Evolutionary conservation across 1,140 invertebrate species (phyloP), one percentile per base, ranked within the genome.

Genomic region (Brachionus calyciflorus): DNA sequence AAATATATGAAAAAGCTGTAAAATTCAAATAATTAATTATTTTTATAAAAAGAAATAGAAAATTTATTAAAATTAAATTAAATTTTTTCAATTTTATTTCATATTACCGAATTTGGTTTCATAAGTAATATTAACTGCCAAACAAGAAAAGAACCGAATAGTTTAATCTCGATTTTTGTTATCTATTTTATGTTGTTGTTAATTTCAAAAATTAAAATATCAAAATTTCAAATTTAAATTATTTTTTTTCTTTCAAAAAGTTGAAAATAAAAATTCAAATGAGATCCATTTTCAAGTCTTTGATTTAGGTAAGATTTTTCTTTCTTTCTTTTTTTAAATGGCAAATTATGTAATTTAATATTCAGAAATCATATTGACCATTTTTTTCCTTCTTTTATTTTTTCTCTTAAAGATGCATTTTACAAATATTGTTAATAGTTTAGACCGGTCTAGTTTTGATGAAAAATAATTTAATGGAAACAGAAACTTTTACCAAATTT

Each of bases 391-490:
- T n/a, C n/a, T n/a, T n/a, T n/a, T n/a, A n/a, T n/a, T n/a, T n/a
- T n/a, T n/a, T n/a, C n/a, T n/a, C n/a, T n/a, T n/a, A n/a, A n/a
- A 60, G 55, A 60, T 37, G 28, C 28, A 60, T 14, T 60, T 60
- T 55, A 14, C 33, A 14, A 55, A 28, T 55, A 28, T 55, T 55
- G n/a, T 55, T 55, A 24, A 12, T 12, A 44, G 33, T 28, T 28
- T 28, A 5, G 33, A 55, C 24, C 53, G 17, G 33, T 28, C 24
- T 28, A 60, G 17, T 60, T 60, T 60, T 60, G 30, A 60, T 65
- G 40, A 65, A 65, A 65, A 65, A 24, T 12, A 65, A 44, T 65
- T 65, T 44, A 44, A 73, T 73, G 69, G 69, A 73, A 73, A 46
- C 51, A 41, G 69, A 73, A 10, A 73, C 19, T 46, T 73, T 51